Evolutionary conservation across 2,113 vertebrate species (phyloP), one percentile per base, ranked within the genome.

Genomic region (Psammodynastes pulverulentus): DNA sequence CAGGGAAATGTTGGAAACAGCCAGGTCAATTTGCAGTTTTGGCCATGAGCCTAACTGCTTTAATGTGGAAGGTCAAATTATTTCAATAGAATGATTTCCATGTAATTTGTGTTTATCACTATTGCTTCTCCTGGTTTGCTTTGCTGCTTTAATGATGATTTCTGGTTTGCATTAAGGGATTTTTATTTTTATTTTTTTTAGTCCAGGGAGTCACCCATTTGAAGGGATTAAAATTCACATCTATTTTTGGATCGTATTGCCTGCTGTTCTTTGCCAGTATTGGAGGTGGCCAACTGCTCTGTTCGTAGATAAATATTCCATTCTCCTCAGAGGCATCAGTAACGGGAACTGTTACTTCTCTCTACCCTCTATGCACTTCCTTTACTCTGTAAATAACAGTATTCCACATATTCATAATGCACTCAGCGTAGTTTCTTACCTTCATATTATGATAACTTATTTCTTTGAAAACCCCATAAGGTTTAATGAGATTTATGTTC

Each of bases 41-140:
- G 86, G 91, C 91, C 72, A 21, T 79, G 86, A 79, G 67, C 86
- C 58, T 53, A 85, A 67, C 29, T 0, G 24, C 21, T 91, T 34
- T 52, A 56, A 92, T 58, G 45, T 49, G 45, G 53, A 89, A 92
- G 87, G 88, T 85, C 87, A 92, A 34, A 58, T 89, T 34, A 43
- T 56, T 92, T 58, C 52, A 92, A 45, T 49, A 23, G 86, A 92
- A 88, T 88, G n/a, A 56, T 89, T 92, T 85, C 87, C 67, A 48
- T 29, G 9, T 15, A 49, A 39, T 58, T 6, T 39, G 52, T 85
- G 43, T 39, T 58, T 92, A 67, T 89, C 45, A 49, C 46, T 62
- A 23, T 52, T 51, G 13, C 8, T 48, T n/a, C 26, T 91, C 39
- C 85, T 79, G 72, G 52, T 88, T 88, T 39, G 67, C 26, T 9